Base-by-base conservation (phyloP, 92 coral and sea anemone genomes). In the Phymanthus crucifer region DNA sequence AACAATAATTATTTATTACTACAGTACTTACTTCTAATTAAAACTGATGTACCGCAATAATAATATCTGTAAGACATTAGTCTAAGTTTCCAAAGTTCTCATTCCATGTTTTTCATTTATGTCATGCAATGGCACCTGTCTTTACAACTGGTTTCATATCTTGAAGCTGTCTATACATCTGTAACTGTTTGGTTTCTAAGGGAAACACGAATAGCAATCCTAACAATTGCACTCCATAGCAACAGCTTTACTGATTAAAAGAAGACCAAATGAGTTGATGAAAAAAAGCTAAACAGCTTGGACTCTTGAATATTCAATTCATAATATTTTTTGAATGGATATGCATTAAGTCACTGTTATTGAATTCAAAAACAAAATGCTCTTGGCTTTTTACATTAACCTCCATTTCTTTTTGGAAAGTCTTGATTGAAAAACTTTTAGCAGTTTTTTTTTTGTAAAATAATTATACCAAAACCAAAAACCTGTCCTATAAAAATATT, bases 201-300 rank as follows among this genome's bases (percentile, higher is more conserved):
- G 32, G 68, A 61, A 61, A 61, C 68, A 24, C 0, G 33, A 61
- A 23, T 61, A 27, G 29, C 68, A 61, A 61, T 61, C 29, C 68
- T 54, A 54, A 54, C 48, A 43, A 43, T 43, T 43, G 16, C 29
- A 24, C 16, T 27, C 68, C 68, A 61, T 61, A 61, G 68, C 68
- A 61, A 61, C 68, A 61, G 68, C 68, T 61, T 61, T 34, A 61
- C 68, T 61, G 68, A 61, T 61, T 61, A 61, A 61, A 61, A 61
- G 68, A 61, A 29, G 68, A 24, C 68, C 32, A 61, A 61, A 24
- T 61, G 35, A 61, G 32, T 27, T 11, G 26, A 24, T 4, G 68
- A 27, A 61, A 6, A 0, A 29, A 61, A 27, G 32, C 33, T 6
- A 10, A 29, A 61, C 68, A 61, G 68, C 68, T 61, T 61, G 68